Evolutionary conservation across 2,888 invertebrate species (phyloP).

Genomic region (Amitus sp.): DNA sequence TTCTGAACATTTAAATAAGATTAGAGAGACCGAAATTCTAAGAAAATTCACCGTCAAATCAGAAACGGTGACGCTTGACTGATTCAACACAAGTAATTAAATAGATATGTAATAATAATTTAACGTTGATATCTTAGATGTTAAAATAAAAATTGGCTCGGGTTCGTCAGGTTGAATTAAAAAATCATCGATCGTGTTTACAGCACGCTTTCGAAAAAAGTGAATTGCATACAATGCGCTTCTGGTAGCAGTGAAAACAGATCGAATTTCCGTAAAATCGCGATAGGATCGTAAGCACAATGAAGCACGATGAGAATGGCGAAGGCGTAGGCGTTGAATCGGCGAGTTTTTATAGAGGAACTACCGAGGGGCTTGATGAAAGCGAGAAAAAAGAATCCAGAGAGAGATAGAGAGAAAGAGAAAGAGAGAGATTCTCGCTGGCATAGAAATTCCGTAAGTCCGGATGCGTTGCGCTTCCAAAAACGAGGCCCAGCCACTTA

Average conservation of each 20-base stretch:
- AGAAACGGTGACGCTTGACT: too few relatives aligned
- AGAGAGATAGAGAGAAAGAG: too few relatives aligned
- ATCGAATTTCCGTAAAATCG: constrained; percentile 4
- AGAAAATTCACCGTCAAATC: too few relatives aligned
- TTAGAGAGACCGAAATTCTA: too few relatives aligned
- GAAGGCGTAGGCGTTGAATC: constrained; percentile 1
- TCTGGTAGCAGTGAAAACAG: constrained; percentile 1
- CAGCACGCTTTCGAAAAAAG: too few relatives aligned
- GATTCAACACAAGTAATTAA: too few relatives aligned
- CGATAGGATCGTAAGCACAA: constrained; percentile 1
- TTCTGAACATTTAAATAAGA: too few relatives aligned
- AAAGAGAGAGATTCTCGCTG: too few relatives aligned
- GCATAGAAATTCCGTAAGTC: neutral
- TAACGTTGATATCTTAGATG: too few relatives aligned
- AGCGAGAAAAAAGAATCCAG: neutral
- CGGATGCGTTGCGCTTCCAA: constrained; percentile 4
- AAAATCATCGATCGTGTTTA: neutral
- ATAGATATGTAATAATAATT: too few relatives aligned
- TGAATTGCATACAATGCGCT: neutral
- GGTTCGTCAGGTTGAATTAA: neutral
- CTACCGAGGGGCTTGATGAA: neutral
- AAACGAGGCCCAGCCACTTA: constrained; percentile 7
- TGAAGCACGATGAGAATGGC: neutral
- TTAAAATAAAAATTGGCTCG: too few relatives aligned
- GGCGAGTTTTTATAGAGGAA: too few relatives aligned